Percentiles rank a stretch among this genome's conserved stretches.
These are phyloP conservation scores for Andrena praecox DNA, from an alignment of 2,888 invertebrate genomes.

Conservation along the genomic window DNA sequence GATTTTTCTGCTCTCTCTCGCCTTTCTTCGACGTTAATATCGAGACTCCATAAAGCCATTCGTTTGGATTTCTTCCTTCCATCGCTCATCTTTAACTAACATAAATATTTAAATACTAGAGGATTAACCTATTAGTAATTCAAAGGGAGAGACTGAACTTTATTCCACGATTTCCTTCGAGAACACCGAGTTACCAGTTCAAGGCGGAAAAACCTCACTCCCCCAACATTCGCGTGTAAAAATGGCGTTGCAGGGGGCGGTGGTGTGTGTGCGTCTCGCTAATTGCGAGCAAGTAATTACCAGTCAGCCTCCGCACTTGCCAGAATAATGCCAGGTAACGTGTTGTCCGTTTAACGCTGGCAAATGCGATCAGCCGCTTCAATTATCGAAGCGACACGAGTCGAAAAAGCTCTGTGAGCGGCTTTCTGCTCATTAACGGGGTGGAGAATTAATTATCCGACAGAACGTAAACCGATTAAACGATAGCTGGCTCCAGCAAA, in stretches of 20 bases:
- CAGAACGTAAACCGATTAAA: constrained; percentile 55
- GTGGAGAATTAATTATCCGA: constrained; percentile 54
- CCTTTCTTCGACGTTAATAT: too few relatives aligned
- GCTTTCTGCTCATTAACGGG: constrained; percentile 54
- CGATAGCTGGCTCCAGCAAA: not conserved
- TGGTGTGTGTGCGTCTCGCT: constrained; percentile 35
- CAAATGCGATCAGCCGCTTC: constrained; percentile 50
- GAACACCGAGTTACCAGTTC: too few relatives aligned
- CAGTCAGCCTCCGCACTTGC: constrained; percentile 39
- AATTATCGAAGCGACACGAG: constrained; percentile 48
- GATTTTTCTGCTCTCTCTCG: too few relatives aligned
- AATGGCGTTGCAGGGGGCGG: not conserved
- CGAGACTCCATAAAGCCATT: too few relatives aligned
- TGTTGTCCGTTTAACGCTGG: constrained; percentile 39
- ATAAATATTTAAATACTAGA: too few relatives aligned
- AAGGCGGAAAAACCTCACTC: too few relatives aligned
- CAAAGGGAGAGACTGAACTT: too few relatives aligned
- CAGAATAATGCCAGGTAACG: constrained; percentile 36
- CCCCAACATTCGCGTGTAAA: not conserved
- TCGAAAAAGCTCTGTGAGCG: constrained; percentile 49
- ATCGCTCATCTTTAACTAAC: too few relatives aligned
- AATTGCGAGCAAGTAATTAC: constrained; percentile 49
- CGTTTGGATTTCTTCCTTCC: too few relatives aligned
- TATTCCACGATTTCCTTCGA: too few relatives aligned
- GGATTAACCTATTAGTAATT: too few relatives aligned